Percentiles rank a stretch among this genome's conserved stretches.
These are phyloP conservation scores for Ellobium chinense DNA, from an alignment of 2,888 invertebrate species.

Conservation along the genomic window DNA sequence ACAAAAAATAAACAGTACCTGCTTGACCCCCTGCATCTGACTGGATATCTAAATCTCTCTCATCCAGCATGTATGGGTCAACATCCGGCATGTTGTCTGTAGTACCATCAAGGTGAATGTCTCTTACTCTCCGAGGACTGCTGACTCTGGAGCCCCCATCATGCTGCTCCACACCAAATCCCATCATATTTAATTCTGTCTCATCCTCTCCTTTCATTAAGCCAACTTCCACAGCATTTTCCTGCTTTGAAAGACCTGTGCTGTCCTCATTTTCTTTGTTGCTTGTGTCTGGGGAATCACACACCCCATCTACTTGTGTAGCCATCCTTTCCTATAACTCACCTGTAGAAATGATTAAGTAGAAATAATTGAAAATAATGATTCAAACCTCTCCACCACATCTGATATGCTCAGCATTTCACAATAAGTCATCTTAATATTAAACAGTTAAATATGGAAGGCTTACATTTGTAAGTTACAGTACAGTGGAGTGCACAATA, in stretches of 20 bases:
- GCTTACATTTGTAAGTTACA: no score
- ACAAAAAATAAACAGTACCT: neutral
- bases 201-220: neutral
- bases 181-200: neutral
- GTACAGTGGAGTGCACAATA: no score
- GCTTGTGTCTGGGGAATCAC: neutral
- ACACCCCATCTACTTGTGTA: neutral
- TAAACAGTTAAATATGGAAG: no score
- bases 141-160: neutral
- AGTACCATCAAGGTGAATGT: conserved; percentile 25
- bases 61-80: conserved; percentile 33
- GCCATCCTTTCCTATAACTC: no score
- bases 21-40: conserved; percentile 19
- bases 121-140: neutral
- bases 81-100: conserved; percentile 11
- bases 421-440: no score
- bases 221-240: neutral
- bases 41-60: conserved; percentile 20
- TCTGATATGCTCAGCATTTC: no score
- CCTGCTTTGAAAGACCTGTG: no score
- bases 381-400: no score
- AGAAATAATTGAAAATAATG: no score
- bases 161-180: neutral
- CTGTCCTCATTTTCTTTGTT: neutral
- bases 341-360: no score